Evolutionary conservation across 2,888 invertebrate genomes (phyloP).

Genomic region (Scaptomyza polygonia): DNA sequence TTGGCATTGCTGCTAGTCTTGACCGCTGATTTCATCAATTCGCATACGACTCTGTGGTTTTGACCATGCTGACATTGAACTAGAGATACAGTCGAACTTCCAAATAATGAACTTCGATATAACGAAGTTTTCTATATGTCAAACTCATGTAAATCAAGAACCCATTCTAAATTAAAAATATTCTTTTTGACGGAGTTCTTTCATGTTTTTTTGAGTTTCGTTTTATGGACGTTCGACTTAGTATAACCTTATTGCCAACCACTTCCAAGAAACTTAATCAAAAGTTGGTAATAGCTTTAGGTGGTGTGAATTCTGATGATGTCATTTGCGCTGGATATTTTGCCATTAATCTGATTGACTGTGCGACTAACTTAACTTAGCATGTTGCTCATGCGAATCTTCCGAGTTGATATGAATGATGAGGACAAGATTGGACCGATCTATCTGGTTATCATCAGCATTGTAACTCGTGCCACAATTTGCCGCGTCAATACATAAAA

Average conservation of each 20-base stretch:
- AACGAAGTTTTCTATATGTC: too few relatives aligned
- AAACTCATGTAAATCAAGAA: too few relatives aligned
- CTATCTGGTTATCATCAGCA: constrained; percentile 3
- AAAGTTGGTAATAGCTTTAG: background rate
- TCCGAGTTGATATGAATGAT: background rate
- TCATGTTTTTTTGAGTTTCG: too few relatives aligned
- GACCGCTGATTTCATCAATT: constrained; percentile 28
- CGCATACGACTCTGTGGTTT: constrained; percentile 38
- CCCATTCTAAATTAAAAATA: too few relatives aligned
- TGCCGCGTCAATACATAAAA: constrained; percentile 70
- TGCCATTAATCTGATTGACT: constrained; percentile 63
- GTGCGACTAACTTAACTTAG: constrained; percentile 48
- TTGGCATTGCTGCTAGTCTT: constrained; percentile 14
- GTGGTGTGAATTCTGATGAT: constrained; percentile 47
- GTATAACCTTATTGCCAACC: background rate
- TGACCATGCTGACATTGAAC: constrained; percentile 12
- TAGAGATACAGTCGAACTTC: background rate
- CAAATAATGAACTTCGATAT: too few relatives aligned
- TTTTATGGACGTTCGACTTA: too few relatives aligned
- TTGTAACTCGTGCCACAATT: constrained; percentile 4
- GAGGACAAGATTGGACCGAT: constrained; percentile 21
- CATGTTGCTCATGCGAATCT: constrained; percentile 18
- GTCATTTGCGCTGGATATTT: constrained; percentile 38
- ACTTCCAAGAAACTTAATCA: constrained; percentile 7
- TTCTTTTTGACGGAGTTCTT: too few relatives aligned